Evolutionary conservation across 2,888 invertebrate species (phyloP), one percentile per base, ranked within the genome.

Genomic region (Notodonta ziczac): DNA sequence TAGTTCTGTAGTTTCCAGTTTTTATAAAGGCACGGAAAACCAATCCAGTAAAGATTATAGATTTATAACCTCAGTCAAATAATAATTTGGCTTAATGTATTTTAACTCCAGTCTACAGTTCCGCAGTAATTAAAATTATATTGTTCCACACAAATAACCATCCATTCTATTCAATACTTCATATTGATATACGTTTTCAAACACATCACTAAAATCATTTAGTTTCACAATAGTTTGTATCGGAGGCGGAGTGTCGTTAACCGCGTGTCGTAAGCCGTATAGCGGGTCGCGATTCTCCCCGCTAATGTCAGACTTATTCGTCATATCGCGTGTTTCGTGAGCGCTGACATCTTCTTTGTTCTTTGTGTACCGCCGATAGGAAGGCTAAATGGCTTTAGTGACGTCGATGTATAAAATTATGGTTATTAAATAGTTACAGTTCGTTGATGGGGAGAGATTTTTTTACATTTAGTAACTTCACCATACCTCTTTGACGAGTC

Each of bases 241-340:
- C 61, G 59, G 63, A 63, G 50, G 57, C 61, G 60, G 59, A 63
- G 65, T 62, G 78, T 81, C 78, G 75, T 80, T 80, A 80, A 72
- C 76, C 75, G 69, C 74, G 64, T 79, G 82, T 81, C 72, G 72
- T 73, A 77, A 78, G 66, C 60, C 66, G 68, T 69, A 70, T 66
- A 64, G 62, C 60, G 64, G 67, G 67, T 70, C 24, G 63, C 61
- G 60, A 74, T 73, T 70, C 63, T 69, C 67, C 64, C 63, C 65
- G 72, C 69, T 69, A 63, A 69, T 68, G 65, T 63, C 56, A 60
- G 50, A 56, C 53, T 62, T 68, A 58, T 66, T 72, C 70, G 69
- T 74, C 69, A 69, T 55, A 32, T 66, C 62, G 59, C 14, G 44
- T 61, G 64, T 61, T 61, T 63, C 64, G 53, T 65, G 40, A 55